A percentile compares a stretch with the other conserved stretches of the same genome.
These are phyloP conservation scores for Chiroxiphia lanceolata DNA, from an alignment of 2,797 vertebrate genomes.

Conservation along the genomic window DNA sequence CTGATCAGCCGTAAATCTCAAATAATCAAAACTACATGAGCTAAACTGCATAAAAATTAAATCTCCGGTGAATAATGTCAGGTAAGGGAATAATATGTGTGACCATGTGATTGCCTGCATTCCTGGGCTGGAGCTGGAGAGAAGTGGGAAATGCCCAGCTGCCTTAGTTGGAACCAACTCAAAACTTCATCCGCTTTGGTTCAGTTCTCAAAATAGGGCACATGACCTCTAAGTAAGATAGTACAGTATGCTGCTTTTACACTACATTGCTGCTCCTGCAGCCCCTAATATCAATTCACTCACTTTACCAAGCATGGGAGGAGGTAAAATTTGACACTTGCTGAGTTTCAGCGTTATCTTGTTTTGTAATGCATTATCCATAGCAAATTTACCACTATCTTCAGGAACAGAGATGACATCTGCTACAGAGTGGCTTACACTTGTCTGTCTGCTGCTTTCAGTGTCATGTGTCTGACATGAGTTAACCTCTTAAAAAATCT, in stretches of 20 bases:
- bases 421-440: constrained; percentile 59
- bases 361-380: constrained; percentile 53
- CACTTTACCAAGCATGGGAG: background rate
- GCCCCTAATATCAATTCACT: background rate
- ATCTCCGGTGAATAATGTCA: background rate
- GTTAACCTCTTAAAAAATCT: constrained; percentile 64
- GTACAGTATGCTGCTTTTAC: constrained; percentile 61
- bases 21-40: background rate
- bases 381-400: constrained; percentile 64
- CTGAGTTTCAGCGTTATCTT: constrained; percentile 4
- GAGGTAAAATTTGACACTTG: constrained; percentile 38
- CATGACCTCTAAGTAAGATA: constrained; percentile 65
- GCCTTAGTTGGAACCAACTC: constrained; percentile 70
- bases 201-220: constrained; percentile 70
- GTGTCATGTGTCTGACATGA: constrained; percentile 67
- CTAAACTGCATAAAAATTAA: background rate
- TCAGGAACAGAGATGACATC: constrained; percentile 69
- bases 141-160: constrained; percentile 75
- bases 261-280: background rate
- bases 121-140: constrained; percentile 30
- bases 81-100: constrained; percentile 42
- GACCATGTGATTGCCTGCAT: constrained; percentile 41
- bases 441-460: constrained; percentile 69
- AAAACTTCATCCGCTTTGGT: constrained; percentile 73
- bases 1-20: background rate